Evolutionary conservation across 1,140 invertebrate species (phyloP), one percentile per base, ranked within the genome.

Genomic region (Notospermus geniculatus): DNA sequence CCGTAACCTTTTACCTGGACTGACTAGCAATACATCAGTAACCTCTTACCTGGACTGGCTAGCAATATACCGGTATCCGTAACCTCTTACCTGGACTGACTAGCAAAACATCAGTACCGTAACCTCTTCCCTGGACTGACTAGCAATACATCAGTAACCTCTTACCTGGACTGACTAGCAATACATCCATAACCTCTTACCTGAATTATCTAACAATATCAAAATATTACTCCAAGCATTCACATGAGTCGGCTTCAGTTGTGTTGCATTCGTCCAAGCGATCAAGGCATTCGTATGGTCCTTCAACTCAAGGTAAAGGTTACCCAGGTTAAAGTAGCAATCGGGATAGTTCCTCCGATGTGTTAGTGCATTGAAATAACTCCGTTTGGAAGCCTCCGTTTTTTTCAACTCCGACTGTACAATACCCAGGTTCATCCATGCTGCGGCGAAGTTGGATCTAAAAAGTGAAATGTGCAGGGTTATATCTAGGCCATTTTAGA

Each of bases 391-490:
- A 73, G 91, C 87, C 19, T 85, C 71, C 62, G 86, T 87, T 68
- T 89, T 87, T 63, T 89, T 88, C 45, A 88, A 80, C 17, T 86
- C 85, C 2, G 92, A 88, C 63, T 95, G 84, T 50, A 96, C 89
- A 69, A 97, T 97, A 15, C 94, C 95, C 23, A 97, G 83, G 83
- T 98, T 98, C 94, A 97, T 98, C 94, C 94, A 98, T 1, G 93
- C 95, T n/a, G 92, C 90, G 5, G 95, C 89, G 86, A 97, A 98
- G 72, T 91, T 88, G 55, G 87, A 83, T 68, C 91, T 92, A 72
- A 55, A 56, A 32, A 54, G 13, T 53, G 13, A 63, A 15, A 36
- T 36, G n/a, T n/a, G n/a, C n/a, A n/a, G n/a, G n/a, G n/a, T n/a
- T n/a, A n/a, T n/a, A n/a, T n/a, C n/a, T n/a, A n/a, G n/a, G n/a